Conservation (phyloP, 2,797 vertebrate genomes). For the Dallia pectoralis region DNA sequence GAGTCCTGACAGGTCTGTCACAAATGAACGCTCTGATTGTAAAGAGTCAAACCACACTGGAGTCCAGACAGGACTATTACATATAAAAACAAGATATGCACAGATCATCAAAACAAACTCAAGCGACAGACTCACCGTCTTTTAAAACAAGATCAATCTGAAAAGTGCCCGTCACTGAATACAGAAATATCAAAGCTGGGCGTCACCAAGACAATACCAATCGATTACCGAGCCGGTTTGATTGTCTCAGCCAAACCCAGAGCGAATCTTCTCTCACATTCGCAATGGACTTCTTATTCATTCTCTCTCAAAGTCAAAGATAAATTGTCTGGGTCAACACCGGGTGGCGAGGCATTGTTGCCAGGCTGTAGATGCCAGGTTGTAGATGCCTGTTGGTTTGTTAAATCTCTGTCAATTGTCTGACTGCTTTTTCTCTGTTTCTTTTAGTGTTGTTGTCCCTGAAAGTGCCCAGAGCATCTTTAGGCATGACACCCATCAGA, state of each 20-base stretch:
- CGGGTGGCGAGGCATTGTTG: constrained; percentile 20
- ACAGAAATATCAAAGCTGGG: constrained; percentile 30
- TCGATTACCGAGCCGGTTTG: constrained; percentile 35
- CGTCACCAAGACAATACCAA: constrained; percentile 19
- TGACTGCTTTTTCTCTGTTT: constrained; percentile 5
- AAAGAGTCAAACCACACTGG: no score
- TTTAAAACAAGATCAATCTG: constrained; percentile 30
- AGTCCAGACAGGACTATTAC: neutral
- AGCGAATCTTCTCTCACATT: neutral
- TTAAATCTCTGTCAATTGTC: constrained; percentile 28
- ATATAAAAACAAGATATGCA: neutral
- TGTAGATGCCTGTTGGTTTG: constrained; percentile 41
- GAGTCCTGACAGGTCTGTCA: neutral
- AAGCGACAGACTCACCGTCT: constrained; percentile 18
- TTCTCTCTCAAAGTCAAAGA: constrained; percentile 36
- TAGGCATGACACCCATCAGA: neutral
- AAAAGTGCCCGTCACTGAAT: constrained; percentile 25
- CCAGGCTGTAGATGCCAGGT: constrained; percentile 49
- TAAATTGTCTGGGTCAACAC: constrained; percentile 7
- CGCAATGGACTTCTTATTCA: constrained; percentile 32
- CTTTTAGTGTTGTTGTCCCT: neutral
- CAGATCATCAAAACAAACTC: neutral
- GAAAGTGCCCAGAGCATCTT: neutral
- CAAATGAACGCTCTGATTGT: no score
- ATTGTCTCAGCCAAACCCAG: constrained; percentile 19